Conservation (phyloP, 1,140 invertebrate genomes). For the Apis dorsata region DNA sequence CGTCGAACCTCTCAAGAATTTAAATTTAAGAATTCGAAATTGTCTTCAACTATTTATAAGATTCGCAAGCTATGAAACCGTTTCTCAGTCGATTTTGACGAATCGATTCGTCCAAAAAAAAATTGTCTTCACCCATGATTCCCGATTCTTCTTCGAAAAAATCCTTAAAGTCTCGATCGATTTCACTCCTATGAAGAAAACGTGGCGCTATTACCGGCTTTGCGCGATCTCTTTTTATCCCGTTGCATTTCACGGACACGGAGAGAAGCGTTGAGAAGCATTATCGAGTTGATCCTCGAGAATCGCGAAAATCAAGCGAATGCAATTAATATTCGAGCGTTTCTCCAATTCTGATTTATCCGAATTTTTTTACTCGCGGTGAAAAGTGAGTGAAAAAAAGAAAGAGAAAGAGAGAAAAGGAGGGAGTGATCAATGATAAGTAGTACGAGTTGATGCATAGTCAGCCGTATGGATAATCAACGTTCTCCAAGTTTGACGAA, state of each 20-base stretch:
- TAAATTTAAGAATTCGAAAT: neutral
- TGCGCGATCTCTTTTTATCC: constrained; percentile 22
- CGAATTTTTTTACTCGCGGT: neutral
- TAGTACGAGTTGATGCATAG: neutral
- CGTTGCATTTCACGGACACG: neutral
- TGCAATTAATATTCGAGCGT: constrained; percentile 24
- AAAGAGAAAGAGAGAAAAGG: neutral
- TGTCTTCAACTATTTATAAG: constrained; percentile 6
- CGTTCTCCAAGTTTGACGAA: too few species aligned
- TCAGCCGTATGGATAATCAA: neutral
- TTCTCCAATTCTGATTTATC: neutral
- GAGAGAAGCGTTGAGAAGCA: constrained; percentile 13
- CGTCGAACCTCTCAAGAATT: neutral
- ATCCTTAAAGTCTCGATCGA: constrained; percentile 65
- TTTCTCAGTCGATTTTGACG: constrained; percentile 45
- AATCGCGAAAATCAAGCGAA: neutral
- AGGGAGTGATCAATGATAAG: neutral
- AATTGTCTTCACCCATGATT: too few species aligned
- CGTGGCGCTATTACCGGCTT: constrained; percentile 54
- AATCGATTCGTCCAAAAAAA: constrained; percentile 31
- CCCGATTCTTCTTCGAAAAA: constrained; percentile 20
- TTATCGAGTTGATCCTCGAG: constrained; percentile 22
- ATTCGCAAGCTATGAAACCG: constrained; percentile 2
- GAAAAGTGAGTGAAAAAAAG: too few species aligned
- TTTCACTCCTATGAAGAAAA: constrained; percentile 65